Conservation (phyloP, 2,113 vertebrate species). For the Tachuris rubrigastra region DNA sequence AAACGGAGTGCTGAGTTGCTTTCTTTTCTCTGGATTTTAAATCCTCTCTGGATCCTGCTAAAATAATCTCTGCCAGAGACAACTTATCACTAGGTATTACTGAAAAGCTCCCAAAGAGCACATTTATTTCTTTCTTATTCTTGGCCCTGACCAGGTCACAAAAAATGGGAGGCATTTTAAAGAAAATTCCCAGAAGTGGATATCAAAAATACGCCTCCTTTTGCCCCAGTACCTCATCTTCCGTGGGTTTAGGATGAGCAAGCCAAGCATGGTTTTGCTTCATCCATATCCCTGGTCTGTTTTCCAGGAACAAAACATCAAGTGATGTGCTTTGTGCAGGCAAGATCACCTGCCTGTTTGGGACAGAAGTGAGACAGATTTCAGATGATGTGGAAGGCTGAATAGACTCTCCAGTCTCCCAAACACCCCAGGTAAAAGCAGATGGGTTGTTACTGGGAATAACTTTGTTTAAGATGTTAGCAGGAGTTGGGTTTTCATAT, state of each 20-base stretch:
- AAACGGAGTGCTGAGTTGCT: neutral
- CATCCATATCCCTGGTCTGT: neutral
- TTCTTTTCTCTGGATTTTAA: constrained; percentile 36
- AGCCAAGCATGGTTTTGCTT: neutral
- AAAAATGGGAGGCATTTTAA: constrained; percentile 51
- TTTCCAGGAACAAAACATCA: neutral
- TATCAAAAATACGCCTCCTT: neutral
- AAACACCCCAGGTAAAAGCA: neutral
- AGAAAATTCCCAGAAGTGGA: constrained; percentile 20
- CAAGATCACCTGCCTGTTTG: neutral
- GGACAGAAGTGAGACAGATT: neutral
- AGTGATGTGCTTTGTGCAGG: neutral
- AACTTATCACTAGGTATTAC: constrained; percentile 50
- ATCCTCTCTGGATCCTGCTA: constrained; percentile 36
- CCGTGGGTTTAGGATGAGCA: neutral
- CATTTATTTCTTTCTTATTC: constrained; percentile 56
- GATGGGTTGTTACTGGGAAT: neutral
- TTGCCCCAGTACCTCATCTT: neutral
- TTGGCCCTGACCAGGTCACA: constrained; percentile 20
- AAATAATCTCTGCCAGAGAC: constrained; percentile 58
- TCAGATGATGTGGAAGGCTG: neutral
- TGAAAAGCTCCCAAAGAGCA: constrained; percentile 50
- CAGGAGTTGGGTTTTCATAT: neutral
- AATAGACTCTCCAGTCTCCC: neutral
- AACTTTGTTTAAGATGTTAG: neutral